A percentile compares a stretch with the other conserved stretches of the same genome.
Conservation (phyloP, 1,140 invertebrate species). For the Frieseomelitta varia region DNA sequence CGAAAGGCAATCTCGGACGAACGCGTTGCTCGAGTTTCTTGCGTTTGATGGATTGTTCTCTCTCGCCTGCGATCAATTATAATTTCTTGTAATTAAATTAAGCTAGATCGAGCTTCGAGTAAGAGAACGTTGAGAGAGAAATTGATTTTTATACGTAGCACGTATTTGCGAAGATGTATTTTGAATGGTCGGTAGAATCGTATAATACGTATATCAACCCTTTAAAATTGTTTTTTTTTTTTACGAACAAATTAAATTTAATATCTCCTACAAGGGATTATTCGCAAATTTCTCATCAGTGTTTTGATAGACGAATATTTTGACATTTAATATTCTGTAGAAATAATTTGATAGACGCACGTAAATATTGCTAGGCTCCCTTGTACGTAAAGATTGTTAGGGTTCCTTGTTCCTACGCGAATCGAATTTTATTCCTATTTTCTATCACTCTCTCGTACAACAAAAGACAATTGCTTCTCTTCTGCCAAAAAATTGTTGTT, state of each 20-base stretch:
- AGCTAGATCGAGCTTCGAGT: background rate
- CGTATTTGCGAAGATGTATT: background rate
- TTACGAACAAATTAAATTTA: too few species aligned
- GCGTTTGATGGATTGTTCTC: background rate
- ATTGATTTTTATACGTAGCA: too few species aligned
- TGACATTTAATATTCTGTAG: too few species aligned
- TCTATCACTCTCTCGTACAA: too few species aligned
- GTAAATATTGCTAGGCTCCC: too few species aligned
- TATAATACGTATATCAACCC: background rate
- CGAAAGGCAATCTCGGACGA: background rate
- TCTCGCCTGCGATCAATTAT: background rate
- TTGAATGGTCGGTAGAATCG: background rate
- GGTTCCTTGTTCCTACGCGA: background rate
- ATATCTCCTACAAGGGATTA: too few species aligned
- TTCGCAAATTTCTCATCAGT: too few species aligned
- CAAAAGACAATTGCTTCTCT: background rate
- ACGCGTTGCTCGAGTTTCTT: background rate
- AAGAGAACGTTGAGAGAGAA: rapidly evolving
- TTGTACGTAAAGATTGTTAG: background rate
- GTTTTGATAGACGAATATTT: too few species aligned
- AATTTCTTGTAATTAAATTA: background rate
- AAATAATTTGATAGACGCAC: too few species aligned
- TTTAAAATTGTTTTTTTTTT: too few species aligned
- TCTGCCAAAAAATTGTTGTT: too few species aligned
- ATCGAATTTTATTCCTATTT: background rate